Evolutionary conservation across 1,140 invertebrate genomes (phyloP).

Genomic region (Achatina immaculata): DNA sequence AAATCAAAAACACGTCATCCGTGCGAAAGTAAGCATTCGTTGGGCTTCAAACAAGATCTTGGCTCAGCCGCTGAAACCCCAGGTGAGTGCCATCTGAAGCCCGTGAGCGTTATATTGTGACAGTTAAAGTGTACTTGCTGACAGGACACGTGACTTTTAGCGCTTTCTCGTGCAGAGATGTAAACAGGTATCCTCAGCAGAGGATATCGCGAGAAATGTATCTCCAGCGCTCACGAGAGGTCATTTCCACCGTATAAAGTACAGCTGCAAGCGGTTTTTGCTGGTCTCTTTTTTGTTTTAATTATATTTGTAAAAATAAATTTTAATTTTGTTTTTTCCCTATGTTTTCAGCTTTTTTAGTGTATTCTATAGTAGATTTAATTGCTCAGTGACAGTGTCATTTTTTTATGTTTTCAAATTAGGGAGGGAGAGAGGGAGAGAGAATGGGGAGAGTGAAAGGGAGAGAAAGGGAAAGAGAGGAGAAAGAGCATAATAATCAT

Average conservation of each 20-base stretch:
- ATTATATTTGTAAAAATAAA: no score
- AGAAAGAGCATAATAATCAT: neutral
- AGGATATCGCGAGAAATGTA: neutral
- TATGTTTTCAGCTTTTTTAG: no score
- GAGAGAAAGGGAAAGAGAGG: neutral
- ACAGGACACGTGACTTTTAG: neutral
- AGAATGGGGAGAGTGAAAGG: neutral
- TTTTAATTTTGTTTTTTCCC: no score
- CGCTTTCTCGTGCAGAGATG: neutral
- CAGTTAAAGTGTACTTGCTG: neutral
- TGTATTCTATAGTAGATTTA: no score
- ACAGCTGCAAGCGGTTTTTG: no score
- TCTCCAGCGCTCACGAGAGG: no score
- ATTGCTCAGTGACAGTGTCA: no score
- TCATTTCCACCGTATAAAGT: no score
- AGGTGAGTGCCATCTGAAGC: neutral
- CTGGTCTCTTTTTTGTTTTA: no score
- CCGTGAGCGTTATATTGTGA: slow-evolving; percentile 2
- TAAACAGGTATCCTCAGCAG: neutral
- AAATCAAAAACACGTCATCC: no score
- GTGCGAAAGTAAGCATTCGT: neutral
- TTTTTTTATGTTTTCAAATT: no score
- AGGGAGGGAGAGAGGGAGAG: neutral
- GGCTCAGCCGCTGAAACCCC: neutral
- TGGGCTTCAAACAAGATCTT: neutral